Base-by-base conservation (phyloP, 2,888 invertebrate genomes). In the Aleiodes leptofemur region DNA sequence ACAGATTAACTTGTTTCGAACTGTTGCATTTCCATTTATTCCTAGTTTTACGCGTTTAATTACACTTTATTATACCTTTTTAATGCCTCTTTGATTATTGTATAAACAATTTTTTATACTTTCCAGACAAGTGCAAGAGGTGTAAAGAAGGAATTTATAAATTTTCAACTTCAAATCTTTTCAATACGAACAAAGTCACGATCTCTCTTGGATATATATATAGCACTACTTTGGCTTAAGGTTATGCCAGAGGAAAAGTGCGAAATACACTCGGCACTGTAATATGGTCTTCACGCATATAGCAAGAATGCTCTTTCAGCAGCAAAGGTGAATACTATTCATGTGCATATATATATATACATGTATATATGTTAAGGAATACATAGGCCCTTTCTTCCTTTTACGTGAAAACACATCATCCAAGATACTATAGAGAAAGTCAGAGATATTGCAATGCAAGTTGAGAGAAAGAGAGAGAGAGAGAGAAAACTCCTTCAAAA, bases 211-310 rank as follows among this genome's bases (percentile, higher is more conserved):
- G 11, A 11, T 51, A 61, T 51, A 61, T 71, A 13, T 31, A n/a
- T 53, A 57, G 69, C 31, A 71, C 72, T 76, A 76, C 72, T 68
- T 53, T 50, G 56, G 48, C 73, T 70, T 76, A 79, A 80, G 34
- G 73, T 78, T 77, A 77, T 79, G 76, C 78, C 73, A 43, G 56
- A 78, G 75, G 72, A 71, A 23, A 79, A 79, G 79, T 78, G 79
- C 77, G 75, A 77, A 79, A 77, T 78, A 79, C 76, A 80, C 76
- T 77, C 72, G 73, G 76, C 69, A 73, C 73, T 76, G 72, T 74
- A 78, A 77, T 78, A 78, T 68, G 74, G 76, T 76, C 69, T 78
- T 75, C 70, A 78, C 80, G 79, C 77, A 79, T 81, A 78, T 73
- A 59, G 38, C 69, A 76, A 72, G 55, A 75, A 76, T 73, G 72